phyloP scores from a whole-genome alignment of 1,140 invertebrate species.

The Reticulitermes speratus region DNA sequence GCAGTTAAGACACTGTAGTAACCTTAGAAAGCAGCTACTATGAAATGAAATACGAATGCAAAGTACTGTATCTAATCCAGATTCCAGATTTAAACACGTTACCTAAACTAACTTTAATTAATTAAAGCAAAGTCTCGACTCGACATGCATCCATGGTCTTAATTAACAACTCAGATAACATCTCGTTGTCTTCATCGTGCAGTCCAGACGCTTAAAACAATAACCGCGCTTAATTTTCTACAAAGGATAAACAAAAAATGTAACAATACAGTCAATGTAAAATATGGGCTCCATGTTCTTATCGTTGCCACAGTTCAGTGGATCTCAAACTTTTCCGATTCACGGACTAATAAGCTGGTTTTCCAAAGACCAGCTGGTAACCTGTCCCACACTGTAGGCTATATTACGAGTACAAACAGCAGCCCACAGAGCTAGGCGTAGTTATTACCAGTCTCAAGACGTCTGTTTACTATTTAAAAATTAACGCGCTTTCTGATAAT shows the following conservation, averaged over 20 bases:
- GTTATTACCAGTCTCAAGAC: too few species aligned
- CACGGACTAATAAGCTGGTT: too few species aligned
- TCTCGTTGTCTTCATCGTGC: neutral
- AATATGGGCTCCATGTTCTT: too few species aligned
- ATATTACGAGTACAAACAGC: too few species aligned
- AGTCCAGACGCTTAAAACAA: neutral
- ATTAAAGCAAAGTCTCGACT: neutral
- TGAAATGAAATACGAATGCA: neutral
- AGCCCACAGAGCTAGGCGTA: too few species aligned
- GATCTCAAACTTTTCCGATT: too few species aligned
- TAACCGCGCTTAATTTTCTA: neutral
- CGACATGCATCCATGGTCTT: neutral
- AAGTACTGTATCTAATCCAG: neutral
- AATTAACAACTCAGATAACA: neutral
- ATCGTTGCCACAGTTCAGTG: too few species aligned
- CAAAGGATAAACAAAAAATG: neutral
- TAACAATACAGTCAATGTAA: too few species aligned
- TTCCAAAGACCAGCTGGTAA: too few species aligned
- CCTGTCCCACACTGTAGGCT: too few species aligned
- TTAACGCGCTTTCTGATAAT: too few species aligned
- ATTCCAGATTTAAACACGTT: constrained; percentile 4
- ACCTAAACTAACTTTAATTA: constrained; percentile 6
- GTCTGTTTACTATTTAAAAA: too few species aligned
- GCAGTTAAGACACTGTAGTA: neutral
- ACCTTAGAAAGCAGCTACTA: neutral